Evolutionary conservation across 1,140 invertebrate genomes (phyloP).

Genomic region (Eupristina koningsbergeri): DNA sequence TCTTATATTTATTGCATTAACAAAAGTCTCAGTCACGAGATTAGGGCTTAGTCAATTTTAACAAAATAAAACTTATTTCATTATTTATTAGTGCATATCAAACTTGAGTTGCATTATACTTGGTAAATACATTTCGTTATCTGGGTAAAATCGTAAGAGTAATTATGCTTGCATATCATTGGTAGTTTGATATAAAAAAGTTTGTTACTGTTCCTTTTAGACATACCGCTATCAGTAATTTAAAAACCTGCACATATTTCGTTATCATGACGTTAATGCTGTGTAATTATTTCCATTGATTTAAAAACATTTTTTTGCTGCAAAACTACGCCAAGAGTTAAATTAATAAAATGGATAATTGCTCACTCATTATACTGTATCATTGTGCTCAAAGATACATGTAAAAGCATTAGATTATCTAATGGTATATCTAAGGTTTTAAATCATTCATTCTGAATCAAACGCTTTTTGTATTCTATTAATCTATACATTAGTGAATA

Average conservation of each 20-base stretch:
- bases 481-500: too few species aligned
- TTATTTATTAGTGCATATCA: background rate
- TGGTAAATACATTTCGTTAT: conserved; percentile 28
- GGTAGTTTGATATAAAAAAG: background rate
- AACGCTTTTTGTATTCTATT: too few species aligned
- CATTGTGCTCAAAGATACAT: too few species aligned
- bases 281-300: background rate
- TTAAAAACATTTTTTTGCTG: background rate
- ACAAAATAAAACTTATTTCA: background rate
- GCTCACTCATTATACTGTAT: too few species aligned
- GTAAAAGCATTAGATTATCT: too few species aligned
- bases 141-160: conserved; percentile 10
- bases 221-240: background rate
- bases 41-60: background rate
- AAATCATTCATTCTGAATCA: too few species aligned
- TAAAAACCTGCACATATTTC: background rate
- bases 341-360: too few species aligned
- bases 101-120: background rate
- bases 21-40: background rate
- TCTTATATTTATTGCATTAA: background rate
- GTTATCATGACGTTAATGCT: background rate
- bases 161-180: conserved; percentile 38
- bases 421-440: too few species aligned
- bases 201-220: background rate
- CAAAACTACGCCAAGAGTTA: background rate